These are phyloP conservation scores for Phoxinus dragarum DNA, from an alignment of 2,797 vertebrate species.

Conservation along the genomic window DNA sequence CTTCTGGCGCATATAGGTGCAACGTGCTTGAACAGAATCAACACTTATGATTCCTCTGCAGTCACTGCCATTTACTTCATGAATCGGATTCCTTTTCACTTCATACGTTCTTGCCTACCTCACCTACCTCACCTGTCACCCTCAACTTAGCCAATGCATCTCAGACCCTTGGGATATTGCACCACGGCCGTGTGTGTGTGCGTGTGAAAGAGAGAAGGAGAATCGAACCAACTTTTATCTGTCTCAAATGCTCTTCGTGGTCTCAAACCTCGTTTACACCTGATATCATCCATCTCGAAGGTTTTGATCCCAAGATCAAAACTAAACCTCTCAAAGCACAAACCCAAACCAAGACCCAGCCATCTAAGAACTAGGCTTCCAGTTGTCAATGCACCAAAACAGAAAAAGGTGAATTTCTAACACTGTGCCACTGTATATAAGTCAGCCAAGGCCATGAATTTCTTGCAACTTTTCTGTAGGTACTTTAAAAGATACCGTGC, in stretches of 20 bases:
- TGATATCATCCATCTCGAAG: background rate
- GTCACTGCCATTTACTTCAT: slow-evolving; percentile 87
- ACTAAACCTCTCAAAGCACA: background rate
- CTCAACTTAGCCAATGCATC: slow-evolving; percentile 37
- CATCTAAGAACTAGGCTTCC: background rate
- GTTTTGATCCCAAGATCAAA: background rate
- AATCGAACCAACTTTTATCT: background rate
- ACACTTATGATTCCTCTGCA: slow-evolving; percentile 76
- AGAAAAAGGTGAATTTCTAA: background rate
- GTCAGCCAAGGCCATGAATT: background rate
- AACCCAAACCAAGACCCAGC: background rate
- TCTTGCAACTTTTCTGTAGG: background rate
- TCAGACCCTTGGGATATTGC: slow-evolving; percentile 31
- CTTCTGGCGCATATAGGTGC: slow-evolving; percentile 71
- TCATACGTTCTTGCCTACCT: slow-evolving; percentile 65
- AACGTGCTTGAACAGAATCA: slow-evolving; percentile 73
- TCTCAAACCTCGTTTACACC: slow-evolving; percentile 16
- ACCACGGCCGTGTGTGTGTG: background rate
- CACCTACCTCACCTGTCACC: slow-evolving; percentile 45
- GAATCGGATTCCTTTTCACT: slow-evolving; percentile 64
- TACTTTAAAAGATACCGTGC: background rate
- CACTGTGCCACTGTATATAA: background rate
- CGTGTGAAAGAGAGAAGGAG: background rate
- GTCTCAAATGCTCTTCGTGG: background rate
- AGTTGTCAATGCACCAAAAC: background rate